Base-by-base conservation (phyloP, 2,888 invertebrate species). In the Andrena praecox region DNA sequence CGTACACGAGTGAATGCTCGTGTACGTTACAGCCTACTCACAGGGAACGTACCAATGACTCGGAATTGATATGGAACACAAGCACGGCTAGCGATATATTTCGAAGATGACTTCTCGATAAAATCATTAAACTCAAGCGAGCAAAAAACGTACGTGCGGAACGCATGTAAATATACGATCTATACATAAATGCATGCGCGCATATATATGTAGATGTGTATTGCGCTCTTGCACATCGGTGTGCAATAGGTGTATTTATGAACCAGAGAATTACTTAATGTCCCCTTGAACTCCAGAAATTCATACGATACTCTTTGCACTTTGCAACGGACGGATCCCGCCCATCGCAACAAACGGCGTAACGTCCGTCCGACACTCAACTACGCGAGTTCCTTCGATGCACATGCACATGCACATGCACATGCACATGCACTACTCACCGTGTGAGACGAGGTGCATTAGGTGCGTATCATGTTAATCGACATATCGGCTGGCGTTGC, bases 381-480 rank as follows among this genome's bases (percentile, higher is more conserved):
- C 67, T 86, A 75, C 77, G 77, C 75, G 85, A 20, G 20, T 20
- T 20, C 20, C 20, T 20, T 20, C 20, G 20, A 73, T 73, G 62
- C 29, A 79, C 56, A 74, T 77, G 77, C 60, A 77, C 75, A 74
- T 77, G 77, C 60, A 77, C 75, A 73, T 73, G 62, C 29, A 79
- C 56, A 74, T 77, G 77, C 63, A 77, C 75, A 74, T 72, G 71
- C 78, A 79, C 52, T 80, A 80, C 81, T 81, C 64, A 81, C 81
- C 81, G 56, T 67, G 48, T 74, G 72, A 33, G 72, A 67, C 62
- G 31, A 77, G n/a, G 64, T 73, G 60, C 71, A 70, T 83, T 77
- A 83, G 76, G 48, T 73, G 76, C 73, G 80, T 73, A 77, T 77
- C 66, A 80, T 68, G 77, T 78, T 69, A 73, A 77, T 77, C 78